Conservation (phyloP, 1,140 invertebrate genomes). For the Neotoxoptera formosana region DNA sequence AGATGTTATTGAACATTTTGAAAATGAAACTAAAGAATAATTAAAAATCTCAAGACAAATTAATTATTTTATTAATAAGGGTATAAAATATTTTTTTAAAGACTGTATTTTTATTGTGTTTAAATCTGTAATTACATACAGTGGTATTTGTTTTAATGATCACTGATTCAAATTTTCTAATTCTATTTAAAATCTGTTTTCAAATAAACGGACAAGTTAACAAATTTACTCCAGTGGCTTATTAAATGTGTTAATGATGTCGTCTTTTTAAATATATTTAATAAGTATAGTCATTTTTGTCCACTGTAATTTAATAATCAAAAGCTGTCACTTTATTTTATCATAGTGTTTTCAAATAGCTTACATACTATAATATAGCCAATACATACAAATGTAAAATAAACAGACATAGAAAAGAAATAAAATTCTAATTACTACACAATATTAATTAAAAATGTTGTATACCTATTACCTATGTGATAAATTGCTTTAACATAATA, state of each 20-base stretch:
- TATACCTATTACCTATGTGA: too few species aligned
- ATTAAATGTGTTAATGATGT: neutral
- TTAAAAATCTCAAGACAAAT: neutral
- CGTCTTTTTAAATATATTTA: neutral
- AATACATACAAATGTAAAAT: too few species aligned
- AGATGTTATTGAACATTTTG: slow-evolving; percentile 48
- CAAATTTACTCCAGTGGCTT: too few species aligned
- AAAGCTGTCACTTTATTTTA: neutral
- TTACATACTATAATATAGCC: too few species aligned
- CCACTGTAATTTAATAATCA: neutral
- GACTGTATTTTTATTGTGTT: neutral
- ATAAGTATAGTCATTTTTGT: too few species aligned
- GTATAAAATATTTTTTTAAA: neutral
- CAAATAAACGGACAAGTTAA: too few species aligned
- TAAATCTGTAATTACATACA: neutral
- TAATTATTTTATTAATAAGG: neutral
- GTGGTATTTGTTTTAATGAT: neutral
- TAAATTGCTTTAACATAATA: too few species aligned
- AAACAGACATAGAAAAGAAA: too few species aligned
- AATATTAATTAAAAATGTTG: too few species aligned
- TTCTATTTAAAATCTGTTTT: too few species aligned
- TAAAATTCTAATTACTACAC: too few species aligned
- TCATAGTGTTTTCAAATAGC: too few species aligned
- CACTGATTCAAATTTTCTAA: neutral
- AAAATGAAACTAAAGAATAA: neutral